These are phyloP conservation scores for Pygocentrus nattereri DNA, from an alignment of 2,797 vertebrate genomes.

Conservation along the genomic window DNA sequence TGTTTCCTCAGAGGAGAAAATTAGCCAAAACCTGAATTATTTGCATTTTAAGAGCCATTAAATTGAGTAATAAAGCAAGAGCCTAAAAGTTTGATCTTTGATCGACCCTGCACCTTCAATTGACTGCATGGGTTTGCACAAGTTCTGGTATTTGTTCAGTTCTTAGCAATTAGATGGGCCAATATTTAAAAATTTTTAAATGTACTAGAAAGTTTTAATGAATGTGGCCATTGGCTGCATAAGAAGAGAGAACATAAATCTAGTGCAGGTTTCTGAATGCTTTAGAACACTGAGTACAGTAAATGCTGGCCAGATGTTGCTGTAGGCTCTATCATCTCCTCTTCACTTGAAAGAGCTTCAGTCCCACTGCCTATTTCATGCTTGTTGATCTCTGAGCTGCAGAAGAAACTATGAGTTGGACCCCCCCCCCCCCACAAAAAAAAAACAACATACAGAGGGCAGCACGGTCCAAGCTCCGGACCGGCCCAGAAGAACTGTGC, in stretches of 20 bases:
- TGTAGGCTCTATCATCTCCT: slow-evolving; percentile 2
- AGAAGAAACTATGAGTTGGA: slow-evolving; percentile 1
- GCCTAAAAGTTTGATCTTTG: slow-evolving; percentile 6
- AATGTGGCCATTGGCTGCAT: too few relatives aligned
- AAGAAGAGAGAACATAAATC: not conserved
- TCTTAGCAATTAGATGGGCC: not conserved
- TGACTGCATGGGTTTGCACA: not conserved
- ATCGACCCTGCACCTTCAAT: not conserved
- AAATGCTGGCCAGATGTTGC: slow-evolving; percentile 19
- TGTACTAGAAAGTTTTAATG: not conserved
- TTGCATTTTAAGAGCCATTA: slow-evolving; percentile 30
- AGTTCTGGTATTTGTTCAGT: not conserved
- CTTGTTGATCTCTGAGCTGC: slow-evolving; percentile 31
- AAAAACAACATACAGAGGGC: slow-evolving; percentile 18
- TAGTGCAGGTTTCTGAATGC: not conserved
- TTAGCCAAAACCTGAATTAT: slow-evolving; percentile 15
- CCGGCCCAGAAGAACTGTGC: slow-evolving; percentile 19
- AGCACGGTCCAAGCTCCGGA: slow-evolving; percentile 9
- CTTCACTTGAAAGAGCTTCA: slow-evolving; percentile 27
- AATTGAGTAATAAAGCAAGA: slow-evolving; percentile 15
- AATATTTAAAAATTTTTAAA: not conserved
- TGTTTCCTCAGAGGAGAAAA: slow-evolving; percentile 11
- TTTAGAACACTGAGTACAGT: not conserved
- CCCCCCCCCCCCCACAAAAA: too few relatives aligned
- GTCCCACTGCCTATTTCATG: slow-evolving; percentile 48